Base-by-base conservation (phyloP, 37 sponge, comb jelly and placozoan species). In the Axinella damicornis region DNA sequence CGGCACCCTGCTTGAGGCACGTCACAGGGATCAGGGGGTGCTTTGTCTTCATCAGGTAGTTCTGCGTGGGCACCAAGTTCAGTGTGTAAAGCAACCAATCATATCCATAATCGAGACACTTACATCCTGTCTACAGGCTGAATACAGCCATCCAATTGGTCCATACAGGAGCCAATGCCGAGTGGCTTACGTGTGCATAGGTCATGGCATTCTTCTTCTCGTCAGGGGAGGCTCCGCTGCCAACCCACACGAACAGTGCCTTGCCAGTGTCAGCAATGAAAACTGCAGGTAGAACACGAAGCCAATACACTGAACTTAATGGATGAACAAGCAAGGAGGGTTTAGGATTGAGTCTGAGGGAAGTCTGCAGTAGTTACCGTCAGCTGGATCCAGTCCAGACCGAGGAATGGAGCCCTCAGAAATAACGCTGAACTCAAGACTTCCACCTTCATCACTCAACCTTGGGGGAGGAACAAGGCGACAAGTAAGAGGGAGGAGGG, bases 21-120 rank as follows among this genome's bases (percentile, higher is more conserved):
- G 90, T 79, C 17, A 97, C 96, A n/a, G 95, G 93, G 16, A 97
- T 65, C n/a, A 97, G 79, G 18, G 97, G 97, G 71, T 97, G 97
- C 58, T 88, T 85, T 40, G 95, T 87, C 55, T 78, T 79, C 92
- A 89, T 89, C 73, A 94, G 77, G 65, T 97, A 97, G 69, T 95
- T 92, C 94, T 94, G 46, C 9, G 75, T 40, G 57, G 30, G 38
- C n/a, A n/a, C n/a, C n/a, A n/a, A n/a, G n/a, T n/a, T n/a, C n/a
- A n/a, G n/a, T n/a, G n/a, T n/a, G n/a, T n/a, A n/a, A n/a, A n/a
- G n/a, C n/a, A n/a, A n/a, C n/a, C n/a, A n/a, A n/a, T n/a, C n/a
- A n/a, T n/a, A n/a, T n/a, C n/a, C n/a, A n/a, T n/a, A n/a, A n/a
- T n/a, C n/a, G n/a, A n/a, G n/a, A n/a, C n/a, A n/a, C n/a, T n/a